Evolutionary conservation across 2,797 vertebrate species (phyloP), one percentile per base, ranked within the genome.

Genomic region (Vultur gryphus): DNA sequence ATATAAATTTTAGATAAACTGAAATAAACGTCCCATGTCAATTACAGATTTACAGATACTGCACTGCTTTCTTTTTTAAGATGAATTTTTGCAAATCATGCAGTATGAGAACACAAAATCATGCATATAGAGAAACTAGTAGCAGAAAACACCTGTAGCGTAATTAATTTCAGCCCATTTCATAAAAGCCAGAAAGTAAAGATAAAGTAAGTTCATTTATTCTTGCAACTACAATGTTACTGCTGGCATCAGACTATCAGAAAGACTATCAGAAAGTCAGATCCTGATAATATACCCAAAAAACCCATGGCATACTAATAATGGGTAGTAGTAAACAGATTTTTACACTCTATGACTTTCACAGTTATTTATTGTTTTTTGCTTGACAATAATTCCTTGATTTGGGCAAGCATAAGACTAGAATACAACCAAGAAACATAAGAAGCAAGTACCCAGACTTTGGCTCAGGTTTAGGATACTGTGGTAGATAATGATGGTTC

Each of bases 31-130:
- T 52, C 37, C 49, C 21, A 46, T 57, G 69, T 67, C 76, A 61
- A 86, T 85, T 95, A 84, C 25, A 93, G 84, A 93, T 94, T 80
- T 77, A 67, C 18, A 84, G 87, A 88, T 85, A 81, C 21, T 28
- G 14, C 14, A 65, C 8, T 75, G 35, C 48, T 57, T 81, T 61
- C 58, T 88, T 71, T 73, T 70, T 66, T 49, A 89, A 91, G 64
- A 73, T 7, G 3, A 10, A 9, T 76, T 89, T 85, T 89, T 70
- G 31, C n/a, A 91, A 84, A 84, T 55, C 43, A 28, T 8, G 8
- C 13, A 73, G 54, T 70, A 69, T 31, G 29, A 67, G 67, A 84
- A 70, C 29, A 66, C 17, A 84, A 72, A 87, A 54, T 62, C 13
- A 25, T 10, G 11, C 35, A 75, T 29, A 35, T 4, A 86, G 49